phyloP scores from a whole-genome alignment of 2,888 invertebrate genomes.

The Drosophila monieri region DNA sequence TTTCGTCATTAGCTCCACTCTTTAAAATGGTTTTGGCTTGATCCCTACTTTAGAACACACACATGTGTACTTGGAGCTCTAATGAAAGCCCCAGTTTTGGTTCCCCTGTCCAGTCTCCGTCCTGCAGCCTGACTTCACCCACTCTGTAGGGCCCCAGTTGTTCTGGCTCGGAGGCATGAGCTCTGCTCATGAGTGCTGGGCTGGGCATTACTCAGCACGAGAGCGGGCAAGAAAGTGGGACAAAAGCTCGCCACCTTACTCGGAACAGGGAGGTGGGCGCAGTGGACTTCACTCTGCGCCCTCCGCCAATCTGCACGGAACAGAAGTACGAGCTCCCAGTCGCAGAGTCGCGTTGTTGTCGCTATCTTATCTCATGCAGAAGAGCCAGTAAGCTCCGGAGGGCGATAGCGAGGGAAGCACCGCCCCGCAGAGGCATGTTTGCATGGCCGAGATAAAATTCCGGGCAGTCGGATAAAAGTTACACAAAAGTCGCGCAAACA shows the following conservation, averaged over 20 bases:
- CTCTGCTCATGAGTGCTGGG: conserved; percentile 2
- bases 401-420: background rate
- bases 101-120: too few species aligned
- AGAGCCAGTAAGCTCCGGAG: background rate
- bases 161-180: conserved; percentile 14
- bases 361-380: conserved; percentile 28
- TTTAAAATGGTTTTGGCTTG: too few species aligned
- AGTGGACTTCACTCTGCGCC: background rate
- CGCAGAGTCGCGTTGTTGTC: conserved; percentile 26
- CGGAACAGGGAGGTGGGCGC: background rate
- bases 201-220: background rate
- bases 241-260: too few species aligned
- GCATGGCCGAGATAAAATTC: conserved; percentile 25
- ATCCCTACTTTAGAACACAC: too few species aligned
- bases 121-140: too few species aligned
- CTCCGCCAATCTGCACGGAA: background rate
- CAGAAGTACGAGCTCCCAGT: conserved; percentile 7
- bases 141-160: too few species aligned
- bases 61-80: too few species aligned
- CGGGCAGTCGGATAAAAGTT: conserved; percentile 14
- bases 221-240: background rate
- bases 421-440: conserved; percentile 6
- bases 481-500: conserved; percentile 7
- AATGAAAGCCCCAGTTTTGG: too few species aligned
- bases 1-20: too few species aligned